Percentiles rank a stretch among this genome's conserved stretches.
Evolutionary conservation across 2,113 vertebrate genomes (phyloP).

Genomic region (Syngnathus typhle): DNA sequence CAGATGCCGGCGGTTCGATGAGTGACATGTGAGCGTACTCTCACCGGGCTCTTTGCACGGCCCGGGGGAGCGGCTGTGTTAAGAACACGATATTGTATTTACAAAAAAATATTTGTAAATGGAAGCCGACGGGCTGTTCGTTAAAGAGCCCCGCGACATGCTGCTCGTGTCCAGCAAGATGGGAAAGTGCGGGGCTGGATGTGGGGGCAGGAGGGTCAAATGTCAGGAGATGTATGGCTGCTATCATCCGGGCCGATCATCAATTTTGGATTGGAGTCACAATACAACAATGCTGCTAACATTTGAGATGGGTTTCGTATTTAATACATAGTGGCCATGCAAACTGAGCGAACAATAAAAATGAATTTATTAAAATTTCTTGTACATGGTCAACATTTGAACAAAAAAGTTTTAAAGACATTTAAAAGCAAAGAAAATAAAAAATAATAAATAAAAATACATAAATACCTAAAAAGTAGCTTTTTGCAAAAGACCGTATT

Average conservation of each 20-base stretch:
- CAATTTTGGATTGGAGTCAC: conserved; percentile 2
- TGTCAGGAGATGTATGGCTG: conserved; percentile 57
- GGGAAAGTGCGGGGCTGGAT: conserved; percentile 11
- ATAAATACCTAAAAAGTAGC: too few species aligned
- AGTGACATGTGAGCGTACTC: conserved; percentile 43
- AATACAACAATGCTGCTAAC: neutral
- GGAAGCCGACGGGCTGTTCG: conserved; percentile 54
- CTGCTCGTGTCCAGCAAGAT: conserved; percentile 26
- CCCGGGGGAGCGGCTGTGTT: conserved; percentile 64
- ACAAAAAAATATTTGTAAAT: conserved; percentile 81
- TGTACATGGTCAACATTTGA: too few species aligned
- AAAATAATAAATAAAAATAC: too few species aligned
- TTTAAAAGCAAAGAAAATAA: too few species aligned
- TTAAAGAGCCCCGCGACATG: conserved; percentile 36
- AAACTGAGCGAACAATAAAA: too few species aligned
- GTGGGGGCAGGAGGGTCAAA: conserved; percentile 46
- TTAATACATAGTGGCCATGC: too few species aligned
- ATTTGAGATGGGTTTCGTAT: neutral
- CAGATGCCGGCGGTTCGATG: conserved; percentile 66
- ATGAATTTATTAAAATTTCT: too few species aligned
- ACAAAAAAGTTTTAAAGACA: too few species aligned
- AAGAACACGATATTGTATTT: conserved; percentile 73
- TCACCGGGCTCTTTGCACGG: conserved; percentile 49
- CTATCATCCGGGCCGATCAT: conserved; percentile 54
- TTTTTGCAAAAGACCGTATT: too few species aligned